Conservation (phyloP, 1,140 invertebrate genomes). For the Pantala flavescens region DNA sequence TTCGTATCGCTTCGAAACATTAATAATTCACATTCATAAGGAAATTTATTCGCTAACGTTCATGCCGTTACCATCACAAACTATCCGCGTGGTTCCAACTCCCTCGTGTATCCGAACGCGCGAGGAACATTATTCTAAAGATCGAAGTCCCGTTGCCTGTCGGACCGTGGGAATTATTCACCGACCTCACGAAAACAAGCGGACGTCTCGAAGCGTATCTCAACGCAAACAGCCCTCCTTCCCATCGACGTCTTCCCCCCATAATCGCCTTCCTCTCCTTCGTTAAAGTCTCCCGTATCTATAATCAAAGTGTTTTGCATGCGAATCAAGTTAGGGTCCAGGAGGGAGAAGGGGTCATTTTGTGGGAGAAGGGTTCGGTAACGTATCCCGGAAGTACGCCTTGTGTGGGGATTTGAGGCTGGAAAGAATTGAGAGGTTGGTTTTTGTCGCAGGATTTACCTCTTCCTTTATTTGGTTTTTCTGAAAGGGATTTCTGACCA, state of each 20-base stretch:
- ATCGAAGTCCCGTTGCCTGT: no score
- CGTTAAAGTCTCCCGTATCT: neutral
- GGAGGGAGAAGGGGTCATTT: neutral
- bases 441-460: neutral
- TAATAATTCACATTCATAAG: no score
- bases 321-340: neutral
- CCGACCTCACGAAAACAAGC: neutral
- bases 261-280: neutral
- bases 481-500: no score
- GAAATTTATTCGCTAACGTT: no score
- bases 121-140: no score
- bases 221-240: neutral
- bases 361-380: neutral
- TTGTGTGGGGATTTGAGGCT: no score
- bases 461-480: no score
- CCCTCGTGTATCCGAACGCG: no score
- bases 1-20: no score
- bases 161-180: neutral
- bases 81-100: no score
- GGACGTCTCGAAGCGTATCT: neutral
- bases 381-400: neutral
- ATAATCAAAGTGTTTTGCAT: conserved; percentile 8
- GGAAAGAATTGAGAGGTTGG: neutral
- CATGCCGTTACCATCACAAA: no score
- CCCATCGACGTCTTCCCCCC: neutral